phyloP scores from a whole-genome alignment of 1,140 invertebrate genomes.

The Brachionus asplanchnoidis region DNA sequence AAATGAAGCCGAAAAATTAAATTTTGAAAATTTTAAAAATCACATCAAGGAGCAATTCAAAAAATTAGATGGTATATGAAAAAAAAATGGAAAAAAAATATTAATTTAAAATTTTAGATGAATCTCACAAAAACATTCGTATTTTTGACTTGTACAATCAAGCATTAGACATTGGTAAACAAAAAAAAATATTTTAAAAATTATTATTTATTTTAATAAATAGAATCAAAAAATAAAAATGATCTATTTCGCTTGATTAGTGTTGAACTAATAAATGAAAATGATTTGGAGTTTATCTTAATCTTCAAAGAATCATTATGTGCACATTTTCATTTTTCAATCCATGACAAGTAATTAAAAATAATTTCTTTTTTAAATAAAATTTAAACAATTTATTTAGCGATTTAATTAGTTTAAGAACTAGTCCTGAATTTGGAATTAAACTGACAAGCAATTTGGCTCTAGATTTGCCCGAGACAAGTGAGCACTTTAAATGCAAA shows the following conservation, averaged over 20 bases:
- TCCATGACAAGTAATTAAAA: neutral
- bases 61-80: neutral
- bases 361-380: neutral
- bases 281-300: neutral
- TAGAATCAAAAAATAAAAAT: neutral
- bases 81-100: neutral
- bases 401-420: neutral
- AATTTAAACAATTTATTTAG: neutral
- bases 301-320: neutral
- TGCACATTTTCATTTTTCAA: neutral
- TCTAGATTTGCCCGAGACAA: neutral
- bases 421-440: neutral
- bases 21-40: neutral
- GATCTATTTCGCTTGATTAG: neutral
- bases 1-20: neutral
- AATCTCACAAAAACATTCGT: neutral
- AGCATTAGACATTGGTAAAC: neutral
- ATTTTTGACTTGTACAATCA: neutral
- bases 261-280: neutral
- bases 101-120: neutral
- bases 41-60: neutral
- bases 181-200: neutral
- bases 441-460: neutral
- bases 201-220: neutral
- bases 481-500: neutral